Conservation (phyloP, 2,113 vertebrate genomes). For the Corvus cornix region DNA sequence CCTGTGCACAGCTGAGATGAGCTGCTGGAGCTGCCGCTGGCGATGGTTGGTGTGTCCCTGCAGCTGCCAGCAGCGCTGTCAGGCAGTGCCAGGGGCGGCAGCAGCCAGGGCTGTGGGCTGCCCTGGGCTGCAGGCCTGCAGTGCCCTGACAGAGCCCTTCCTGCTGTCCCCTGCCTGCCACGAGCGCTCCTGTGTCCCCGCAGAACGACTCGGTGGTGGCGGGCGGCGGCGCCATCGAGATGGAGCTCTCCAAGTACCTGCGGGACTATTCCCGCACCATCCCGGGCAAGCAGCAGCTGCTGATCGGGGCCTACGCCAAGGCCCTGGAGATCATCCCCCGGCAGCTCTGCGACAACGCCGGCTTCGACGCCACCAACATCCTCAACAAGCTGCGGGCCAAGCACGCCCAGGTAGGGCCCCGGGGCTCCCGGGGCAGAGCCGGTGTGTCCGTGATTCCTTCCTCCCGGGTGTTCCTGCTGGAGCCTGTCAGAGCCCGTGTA, state of each 20-base stretch:
- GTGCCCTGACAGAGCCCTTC: not conserved
- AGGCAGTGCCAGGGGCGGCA: not conserved
- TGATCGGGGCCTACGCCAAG: conserved; percentile 95
- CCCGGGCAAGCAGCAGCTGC: conserved; percentile 95
- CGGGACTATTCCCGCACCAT: conserved; percentile 95
- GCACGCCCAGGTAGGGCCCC: conserved; percentile 87
- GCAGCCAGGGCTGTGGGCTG: not conserved
- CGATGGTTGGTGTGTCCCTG: not conserved
- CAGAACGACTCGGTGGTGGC: conserved; percentile 96
- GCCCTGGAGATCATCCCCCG: conserved; percentile 95
- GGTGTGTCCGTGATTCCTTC: rapidly evolving
- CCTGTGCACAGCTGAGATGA: not conserved
- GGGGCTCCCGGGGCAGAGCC: rapidly evolving
- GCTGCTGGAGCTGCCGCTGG: not conserved
- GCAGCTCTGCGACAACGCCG: conserved; percentile 97
- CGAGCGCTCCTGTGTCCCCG: not conserved
- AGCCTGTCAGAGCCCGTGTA: rapidly evolving
- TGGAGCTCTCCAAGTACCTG: conserved; percentile 95
- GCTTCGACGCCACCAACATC: conserved; percentile 98
- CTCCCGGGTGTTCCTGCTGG: not conserved
- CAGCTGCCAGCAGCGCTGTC: not conserved
- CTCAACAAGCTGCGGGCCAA: conserved; percentile 96
- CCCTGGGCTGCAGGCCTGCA: no score
- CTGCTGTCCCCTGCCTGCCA: not conserved
- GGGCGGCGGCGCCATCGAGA: conserved; percentile 94